Conservation (phyloP, 2,888 invertebrate species). For the Drosophila falleni region DNA sequence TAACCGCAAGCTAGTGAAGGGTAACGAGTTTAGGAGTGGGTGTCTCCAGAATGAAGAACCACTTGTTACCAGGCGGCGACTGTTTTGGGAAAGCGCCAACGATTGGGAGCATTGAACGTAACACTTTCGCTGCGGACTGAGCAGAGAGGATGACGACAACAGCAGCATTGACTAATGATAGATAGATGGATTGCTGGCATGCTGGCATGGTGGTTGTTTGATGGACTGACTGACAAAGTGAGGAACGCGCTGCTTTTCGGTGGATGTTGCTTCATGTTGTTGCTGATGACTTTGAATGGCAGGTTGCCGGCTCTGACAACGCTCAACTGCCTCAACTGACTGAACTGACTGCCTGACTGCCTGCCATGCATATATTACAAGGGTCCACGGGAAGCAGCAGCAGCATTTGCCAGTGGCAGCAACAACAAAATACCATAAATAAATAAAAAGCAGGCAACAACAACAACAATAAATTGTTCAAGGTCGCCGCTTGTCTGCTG, state of each 20-base stretch:
- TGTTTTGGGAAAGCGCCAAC: constrained; percentile 76
- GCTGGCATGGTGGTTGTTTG: constrained; percentile 31
- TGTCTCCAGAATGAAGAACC: constrained; percentile 46
- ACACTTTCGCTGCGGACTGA: constrained; percentile 68
- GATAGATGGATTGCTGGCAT: constrained; percentile 34
- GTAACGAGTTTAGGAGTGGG: constrained; percentile 17
- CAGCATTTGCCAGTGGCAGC: constrained; percentile 51
- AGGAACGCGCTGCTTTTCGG: constrained; percentile 37
- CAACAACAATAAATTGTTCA: constrained; percentile 78
- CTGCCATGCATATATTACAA: constrained; percentile 73
- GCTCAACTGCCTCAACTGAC: not conserved
- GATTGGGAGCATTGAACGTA: constrained; percentile 73
- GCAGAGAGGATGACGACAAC: constrained; percentile 43
- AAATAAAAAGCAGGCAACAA: constrained; percentile 68
- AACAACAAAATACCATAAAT: constrained; percentile 69
- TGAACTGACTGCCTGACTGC: constrained; percentile 9
- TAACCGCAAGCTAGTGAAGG: constrained; percentile 53
- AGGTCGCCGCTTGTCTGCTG: constrained; percentile 83
- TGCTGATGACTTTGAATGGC: constrained; percentile 74
- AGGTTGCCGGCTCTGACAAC: constrained; percentile 49
- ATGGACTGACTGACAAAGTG: constrained; percentile 30
- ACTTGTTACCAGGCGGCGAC: constrained; percentile 67
- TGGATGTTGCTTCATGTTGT: constrained; percentile 60
- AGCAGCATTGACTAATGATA: constrained; percentile 82
- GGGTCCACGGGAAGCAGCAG: constrained; percentile 44